Evolutionary conservation across 2,113 vertebrate genomes (phyloP).

Genomic region (Antechinus flavipes): DNA sequence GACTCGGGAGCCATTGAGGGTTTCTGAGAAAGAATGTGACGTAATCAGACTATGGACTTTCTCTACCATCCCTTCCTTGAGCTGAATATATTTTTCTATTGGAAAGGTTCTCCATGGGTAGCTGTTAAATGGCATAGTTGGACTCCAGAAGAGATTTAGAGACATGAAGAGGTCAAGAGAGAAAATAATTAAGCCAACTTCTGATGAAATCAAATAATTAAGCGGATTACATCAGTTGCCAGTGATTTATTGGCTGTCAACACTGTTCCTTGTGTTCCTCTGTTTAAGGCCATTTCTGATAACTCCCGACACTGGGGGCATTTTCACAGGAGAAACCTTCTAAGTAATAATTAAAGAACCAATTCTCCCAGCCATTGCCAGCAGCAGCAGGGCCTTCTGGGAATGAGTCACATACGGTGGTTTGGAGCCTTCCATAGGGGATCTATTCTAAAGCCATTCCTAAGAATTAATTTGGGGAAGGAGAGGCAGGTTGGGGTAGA

Average conservation of each 20-base stretch:
- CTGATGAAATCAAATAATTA: conserved; percentile 60
- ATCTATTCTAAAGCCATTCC: not conserved
- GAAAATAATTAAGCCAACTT: conserved; percentile 74
- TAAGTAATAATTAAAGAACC: not conserved
- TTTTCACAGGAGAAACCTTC: not conserved
- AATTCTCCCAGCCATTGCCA: not conserved
- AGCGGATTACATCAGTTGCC: conserved; percentile 38
- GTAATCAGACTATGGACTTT: not conserved
- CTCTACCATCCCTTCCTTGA: conserved; percentile 50
- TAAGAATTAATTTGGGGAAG: not conserved
- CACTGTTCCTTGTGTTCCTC: not conserved
- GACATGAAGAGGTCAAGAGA: conserved; percentile 66
- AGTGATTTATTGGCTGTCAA: conserved; percentile 41
- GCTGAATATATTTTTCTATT: conserved; percentile 64
- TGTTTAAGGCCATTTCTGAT: conserved; percentile 5
- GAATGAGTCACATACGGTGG: not conserved
- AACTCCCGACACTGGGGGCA: not conserved
- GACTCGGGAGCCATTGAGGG: not conserved
- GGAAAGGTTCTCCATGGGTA: conserved; percentile 46
- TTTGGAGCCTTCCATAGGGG: accelerated
- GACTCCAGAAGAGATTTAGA: conserved; percentile 66
- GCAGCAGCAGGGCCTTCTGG: not conserved
- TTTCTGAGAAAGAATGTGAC: not conserved
- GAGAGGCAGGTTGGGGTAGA: not conserved
- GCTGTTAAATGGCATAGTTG: conserved; percentile 53